These are phyloP conservation scores for Drosophila tripunctata DNA, from an alignment of 2,888 invertebrate genomes.

Conservation along the genomic window DNA sequence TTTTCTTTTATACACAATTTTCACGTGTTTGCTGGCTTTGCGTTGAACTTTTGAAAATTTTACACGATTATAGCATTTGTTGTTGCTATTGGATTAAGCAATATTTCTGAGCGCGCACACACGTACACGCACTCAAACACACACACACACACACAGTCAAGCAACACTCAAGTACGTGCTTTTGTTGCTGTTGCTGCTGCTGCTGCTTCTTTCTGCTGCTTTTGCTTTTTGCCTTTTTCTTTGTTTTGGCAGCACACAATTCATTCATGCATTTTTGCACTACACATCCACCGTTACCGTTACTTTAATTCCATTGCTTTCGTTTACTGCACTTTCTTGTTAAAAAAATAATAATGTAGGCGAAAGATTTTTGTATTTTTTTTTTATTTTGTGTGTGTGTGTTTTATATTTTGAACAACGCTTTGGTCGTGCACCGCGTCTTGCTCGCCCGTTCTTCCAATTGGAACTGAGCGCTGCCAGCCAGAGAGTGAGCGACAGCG, in stretches of 20 bases:
- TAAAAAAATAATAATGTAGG: slow-evolving; percentile 52
- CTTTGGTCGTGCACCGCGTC: slow-evolving; percentile 47
- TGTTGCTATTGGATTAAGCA: slow-evolving; percentile 65
- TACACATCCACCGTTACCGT: slow-evolving; percentile 31
- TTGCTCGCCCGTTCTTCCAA: slow-evolving; percentile 70
- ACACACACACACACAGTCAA: slow-evolving; percentile 32
- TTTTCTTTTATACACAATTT: slow-evolving; percentile 64
- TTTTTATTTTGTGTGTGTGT: slow-evolving; percentile 44
- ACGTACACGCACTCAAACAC: slow-evolving; percentile 19
- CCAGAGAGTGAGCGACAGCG: slow-evolving; percentile 55
- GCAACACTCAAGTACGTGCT: slow-evolving; percentile 60
- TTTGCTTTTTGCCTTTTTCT: slow-evolving; percentile 32
- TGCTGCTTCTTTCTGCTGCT: slow-evolving; percentile 28
- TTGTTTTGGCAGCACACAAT: slow-evolving; percentile 47
- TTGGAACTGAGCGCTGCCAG: slow-evolving; percentile 59
- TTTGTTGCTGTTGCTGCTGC: slow-evolving; percentile 46
- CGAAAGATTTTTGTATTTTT: slow-evolving; percentile 45
- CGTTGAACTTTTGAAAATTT: slow-evolving; percentile 40
- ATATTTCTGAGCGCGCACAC: slow-evolving; percentile 49
- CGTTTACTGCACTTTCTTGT: slow-evolving; percentile 41
- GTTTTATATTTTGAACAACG: slow-evolving; percentile 47
- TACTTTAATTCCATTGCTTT: slow-evolving; percentile 41
- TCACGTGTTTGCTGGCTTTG: slow-evolving; percentile 58
- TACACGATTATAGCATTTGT: slow-evolving; percentile 45
- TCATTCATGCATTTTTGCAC: slow-evolving; percentile 46